phyloP scores from a whole-genome alignment of 1,140 invertebrate genomes.

The Helicoverpa armigera region DNA sequence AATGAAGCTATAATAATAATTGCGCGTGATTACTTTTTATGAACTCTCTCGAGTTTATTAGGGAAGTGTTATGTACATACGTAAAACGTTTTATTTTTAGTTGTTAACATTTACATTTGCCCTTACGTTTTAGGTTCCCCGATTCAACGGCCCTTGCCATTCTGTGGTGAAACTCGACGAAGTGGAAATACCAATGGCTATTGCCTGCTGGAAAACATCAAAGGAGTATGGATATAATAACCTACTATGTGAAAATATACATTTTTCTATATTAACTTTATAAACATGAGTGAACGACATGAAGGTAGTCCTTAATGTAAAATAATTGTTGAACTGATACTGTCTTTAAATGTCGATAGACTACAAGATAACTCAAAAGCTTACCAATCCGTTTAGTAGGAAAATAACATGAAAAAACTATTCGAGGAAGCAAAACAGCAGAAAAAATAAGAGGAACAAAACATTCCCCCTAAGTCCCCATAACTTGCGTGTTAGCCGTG shows the following conservation, averaged over 20 bases:
- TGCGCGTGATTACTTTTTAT: conserved; percentile 18
- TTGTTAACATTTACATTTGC: conserved; percentile 23
- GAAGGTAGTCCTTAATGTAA: no score
- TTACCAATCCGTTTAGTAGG: conserved; percentile 6
- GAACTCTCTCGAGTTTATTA: not conserved
- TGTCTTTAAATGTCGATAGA: no score
- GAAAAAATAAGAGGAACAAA: conserved; percentile 23
- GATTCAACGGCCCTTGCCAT: conserved; percentile 32
- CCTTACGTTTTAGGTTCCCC: conserved; percentile 3
- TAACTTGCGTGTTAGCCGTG: conserved; percentile 20
- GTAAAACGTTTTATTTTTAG: conserved; percentile 10
- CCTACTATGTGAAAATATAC: not conserved
- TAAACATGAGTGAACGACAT: no score
- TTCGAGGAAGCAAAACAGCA: not conserved
- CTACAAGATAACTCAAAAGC: not conserved
- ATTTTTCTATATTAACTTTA: no score
- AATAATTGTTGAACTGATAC: no score
- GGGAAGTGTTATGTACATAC: not conserved
- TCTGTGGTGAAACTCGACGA: not conserved
- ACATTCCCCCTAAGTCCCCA: conserved; percentile 15
- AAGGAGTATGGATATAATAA: not conserved
- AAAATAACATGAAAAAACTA: conserved; percentile 29
- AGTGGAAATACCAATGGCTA: conserved; percentile 5
- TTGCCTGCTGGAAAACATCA: not conserved
- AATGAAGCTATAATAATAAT: not conserved